Conservation (phyloP, 2,888 invertebrate genomes). For the Hylaea fasciaria region DNA sequence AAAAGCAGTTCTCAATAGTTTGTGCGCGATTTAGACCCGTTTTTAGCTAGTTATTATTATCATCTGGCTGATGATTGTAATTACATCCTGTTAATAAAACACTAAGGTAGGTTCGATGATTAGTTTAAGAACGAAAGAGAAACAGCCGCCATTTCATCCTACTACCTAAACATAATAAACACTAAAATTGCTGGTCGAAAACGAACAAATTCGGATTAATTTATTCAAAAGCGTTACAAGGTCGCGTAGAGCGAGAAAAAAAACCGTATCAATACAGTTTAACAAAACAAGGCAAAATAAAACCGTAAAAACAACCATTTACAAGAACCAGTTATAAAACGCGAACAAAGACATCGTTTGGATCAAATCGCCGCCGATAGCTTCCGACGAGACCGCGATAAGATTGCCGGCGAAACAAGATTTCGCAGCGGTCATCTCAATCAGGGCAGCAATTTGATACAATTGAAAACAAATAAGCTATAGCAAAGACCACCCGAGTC, state of each 20-base stretch:
- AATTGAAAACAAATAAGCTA: constrained; percentile 75
- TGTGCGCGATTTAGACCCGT: too few relatives aligned
- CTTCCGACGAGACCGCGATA: constrained; percentile 45
- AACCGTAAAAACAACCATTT: constrained; percentile 28
- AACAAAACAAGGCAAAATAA: constrained; percentile 28
- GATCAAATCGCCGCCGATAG: constrained; percentile 44
- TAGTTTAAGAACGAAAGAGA: too few relatives aligned
- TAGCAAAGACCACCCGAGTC: constrained; percentile 42
- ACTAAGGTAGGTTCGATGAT: too few relatives aligned
- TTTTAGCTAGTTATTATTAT: too few relatives aligned
- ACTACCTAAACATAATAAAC: too few relatives aligned
- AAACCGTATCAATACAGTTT: neutral
- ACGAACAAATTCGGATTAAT: too few relatives aligned
- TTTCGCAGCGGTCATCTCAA: constrained; percentile 67
- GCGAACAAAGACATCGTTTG: constrained; percentile 47
- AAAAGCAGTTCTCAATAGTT: too few relatives aligned
- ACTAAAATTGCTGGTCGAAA: too few relatives aligned
- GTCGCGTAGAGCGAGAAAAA: neutral
- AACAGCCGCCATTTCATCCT: too few relatives aligned
- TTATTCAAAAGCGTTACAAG: too few relatives aligned
- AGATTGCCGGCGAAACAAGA: constrained; percentile 61
- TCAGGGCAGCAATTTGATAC: constrained; percentile 70
- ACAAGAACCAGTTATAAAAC: constrained; percentile 12
- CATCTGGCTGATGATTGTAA: too few relatives aligned
- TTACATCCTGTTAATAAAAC: too few relatives aligned